Percentiles rank a stretch among this genome's conserved stretches.
Evolutionary conservation across 2,797 vertebrate species (phyloP).

Genomic region (Orestias chungarensis): DNA sequence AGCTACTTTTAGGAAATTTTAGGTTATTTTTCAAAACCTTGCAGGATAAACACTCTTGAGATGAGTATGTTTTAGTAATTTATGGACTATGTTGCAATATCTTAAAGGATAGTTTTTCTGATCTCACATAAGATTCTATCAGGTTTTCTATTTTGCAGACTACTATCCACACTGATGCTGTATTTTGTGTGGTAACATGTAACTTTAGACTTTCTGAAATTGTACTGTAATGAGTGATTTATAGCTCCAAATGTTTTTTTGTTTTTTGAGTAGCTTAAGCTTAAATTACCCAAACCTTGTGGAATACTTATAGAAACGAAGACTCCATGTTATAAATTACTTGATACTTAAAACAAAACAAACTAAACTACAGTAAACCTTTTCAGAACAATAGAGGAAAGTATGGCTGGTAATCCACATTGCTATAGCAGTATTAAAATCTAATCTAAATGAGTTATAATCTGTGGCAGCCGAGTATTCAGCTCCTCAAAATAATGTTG

Average conservation of each 20-base stretch:
- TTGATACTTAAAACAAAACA: neutral
- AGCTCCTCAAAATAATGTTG: constrained; percentile 21
- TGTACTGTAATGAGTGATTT: neutral
- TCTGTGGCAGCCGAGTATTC: constrained; percentile 6
- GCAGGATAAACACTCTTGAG: neutral
- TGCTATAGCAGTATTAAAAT: constrained; percentile 10
- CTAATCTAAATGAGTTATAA: constrained; percentile 28
- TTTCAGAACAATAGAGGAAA: neutral
- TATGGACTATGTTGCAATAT: neutral
- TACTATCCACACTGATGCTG: no score
- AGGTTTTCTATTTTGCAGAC: no score
- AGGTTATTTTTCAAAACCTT: neutral
- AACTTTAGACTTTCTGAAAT: neutral
- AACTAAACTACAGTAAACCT: no score
- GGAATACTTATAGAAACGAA: neutral
- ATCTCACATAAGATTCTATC: neutral
- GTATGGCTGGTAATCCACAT: neutral
- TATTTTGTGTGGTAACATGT: neutral
- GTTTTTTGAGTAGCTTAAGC: neutral
- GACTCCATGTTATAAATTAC: neutral
- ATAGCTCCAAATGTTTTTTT: no score
- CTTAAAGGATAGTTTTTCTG: no score
- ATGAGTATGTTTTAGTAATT: neutral
- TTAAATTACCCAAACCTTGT: neutral
- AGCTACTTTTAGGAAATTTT: neutral